These are phyloP conservation scores for Metellina segmentata DNA, from an alignment of 2,888 invertebrate genomes.

Conservation along the genomic window DNA sequence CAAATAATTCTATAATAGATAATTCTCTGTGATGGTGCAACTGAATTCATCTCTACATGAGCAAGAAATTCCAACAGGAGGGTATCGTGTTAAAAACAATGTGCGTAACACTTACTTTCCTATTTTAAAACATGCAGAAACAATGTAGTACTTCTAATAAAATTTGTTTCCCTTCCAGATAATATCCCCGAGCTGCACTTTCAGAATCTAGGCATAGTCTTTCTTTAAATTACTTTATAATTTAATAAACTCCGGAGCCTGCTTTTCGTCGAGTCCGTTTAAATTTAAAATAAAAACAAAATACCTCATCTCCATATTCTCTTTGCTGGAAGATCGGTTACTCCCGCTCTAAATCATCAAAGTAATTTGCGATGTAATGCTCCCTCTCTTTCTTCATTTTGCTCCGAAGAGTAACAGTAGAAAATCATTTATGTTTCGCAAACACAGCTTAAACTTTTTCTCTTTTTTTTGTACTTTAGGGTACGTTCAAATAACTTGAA, in stretches of 20 bases:
- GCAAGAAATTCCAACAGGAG: too few species aligned
- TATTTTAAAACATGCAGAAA: neutral
- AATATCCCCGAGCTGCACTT: slow-evolving; percentile 1
- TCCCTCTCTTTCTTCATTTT: slow-evolving; percentile 2
- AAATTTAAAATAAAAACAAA: slow-evolving; percentile 21
- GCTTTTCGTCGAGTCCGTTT: slow-evolving; percentile 14
- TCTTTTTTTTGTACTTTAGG: neutral
- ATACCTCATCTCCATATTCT: neutral
- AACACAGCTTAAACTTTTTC: neutral
- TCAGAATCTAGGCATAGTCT: neutral
- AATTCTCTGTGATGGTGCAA: too few species aligned
- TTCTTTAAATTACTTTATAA: slow-evolving; percentile 51
- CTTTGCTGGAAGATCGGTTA: neutral
- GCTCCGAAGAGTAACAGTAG: neutral
- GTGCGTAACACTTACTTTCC: too few species aligned
- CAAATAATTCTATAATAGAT: too few species aligned
- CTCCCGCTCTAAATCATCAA: neutral
- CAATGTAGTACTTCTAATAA: neutral
- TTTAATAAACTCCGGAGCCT: slow-evolving; percentile 36
- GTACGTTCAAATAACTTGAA: slow-evolving; percentile 2
- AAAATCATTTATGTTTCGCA: slow-evolving; percentile 4
- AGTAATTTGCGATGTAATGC: neutral
- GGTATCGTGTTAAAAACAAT: too few species aligned
- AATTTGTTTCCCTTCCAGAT: neutral
- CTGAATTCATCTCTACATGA: too few species aligned